Conservation (phyloP, 2,797 vertebrate genomes). For the Gymnocypris eckloni region DNA sequence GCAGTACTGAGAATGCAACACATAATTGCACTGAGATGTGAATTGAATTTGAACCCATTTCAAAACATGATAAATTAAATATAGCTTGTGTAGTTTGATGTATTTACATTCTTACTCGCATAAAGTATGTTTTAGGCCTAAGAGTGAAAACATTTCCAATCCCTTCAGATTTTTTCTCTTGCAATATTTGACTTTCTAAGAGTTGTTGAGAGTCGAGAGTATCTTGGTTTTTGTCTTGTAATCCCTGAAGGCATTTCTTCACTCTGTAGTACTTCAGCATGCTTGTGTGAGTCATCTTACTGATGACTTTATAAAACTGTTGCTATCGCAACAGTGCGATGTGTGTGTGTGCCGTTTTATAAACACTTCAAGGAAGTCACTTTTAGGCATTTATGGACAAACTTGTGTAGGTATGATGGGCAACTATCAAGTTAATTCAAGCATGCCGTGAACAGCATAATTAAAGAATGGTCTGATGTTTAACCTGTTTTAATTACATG, state of each 20-base stretch:
- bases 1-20: neutral
- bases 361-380: neutral
- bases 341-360: neutral
- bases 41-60: too few relatives aligned
- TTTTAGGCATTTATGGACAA: neutral
- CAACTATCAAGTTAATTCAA: constrained; percentile 26
- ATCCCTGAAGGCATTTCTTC: constrained; percentile 37
- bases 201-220: constrained; percentile 20
- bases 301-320: constrained; percentile 35
- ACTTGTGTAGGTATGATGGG: constrained; percentile 13
- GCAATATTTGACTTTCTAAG: constrained; percentile 13
- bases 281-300: constrained; percentile 29
- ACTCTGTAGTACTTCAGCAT: constrained; percentile 15
- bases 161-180: neutral
- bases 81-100: neutral
- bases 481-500: neutral
- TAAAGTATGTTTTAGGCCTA: neutral
- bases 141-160: neutral
- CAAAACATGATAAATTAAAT: neutral
- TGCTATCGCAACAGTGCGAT: constrained; percentile 25
- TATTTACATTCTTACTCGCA: neutral
- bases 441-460: constrained; percentile 1
- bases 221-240: constrained; percentile 27
- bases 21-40: neutral
- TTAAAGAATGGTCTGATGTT: neutral